These are phyloP conservation scores for Apomyelois bistriatella DNA, from an alignment of 2,888 invertebrate genomes.

Conservation along the genomic window DNA sequence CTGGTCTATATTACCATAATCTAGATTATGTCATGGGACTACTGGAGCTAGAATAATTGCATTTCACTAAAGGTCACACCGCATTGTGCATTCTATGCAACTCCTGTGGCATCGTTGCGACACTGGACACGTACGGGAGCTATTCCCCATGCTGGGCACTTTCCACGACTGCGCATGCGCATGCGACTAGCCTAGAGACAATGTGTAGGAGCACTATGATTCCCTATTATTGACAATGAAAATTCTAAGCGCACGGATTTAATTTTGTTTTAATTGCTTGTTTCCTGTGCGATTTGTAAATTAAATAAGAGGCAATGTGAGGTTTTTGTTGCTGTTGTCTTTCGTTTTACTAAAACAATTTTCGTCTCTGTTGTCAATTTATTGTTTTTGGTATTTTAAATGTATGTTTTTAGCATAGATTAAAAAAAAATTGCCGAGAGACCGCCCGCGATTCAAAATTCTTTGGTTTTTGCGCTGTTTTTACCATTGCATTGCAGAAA, in stretches of 20 bases:
- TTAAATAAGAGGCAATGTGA: background rate
- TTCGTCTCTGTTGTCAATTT: no score
- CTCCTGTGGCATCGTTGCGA: constrained; percentile 33
- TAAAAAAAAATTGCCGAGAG: no score
- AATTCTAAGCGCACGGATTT: background rate
- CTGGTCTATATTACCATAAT: constrained; percentile 40
- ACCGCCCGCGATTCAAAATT: no score
- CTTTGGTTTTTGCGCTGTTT: no score
- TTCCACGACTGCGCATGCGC: constrained; percentile 46
- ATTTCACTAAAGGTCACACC: constrained; percentile 54
- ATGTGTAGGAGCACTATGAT: constrained; percentile 63
- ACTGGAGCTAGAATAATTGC: constrained; percentile 63
- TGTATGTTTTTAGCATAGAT: no score
- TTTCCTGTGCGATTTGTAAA: background rate
- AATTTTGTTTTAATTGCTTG: constrained; percentile 1
- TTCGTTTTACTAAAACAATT: no score
- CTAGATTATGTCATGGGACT: constrained; percentile 75
- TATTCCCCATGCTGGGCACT: constrained; percentile 64
- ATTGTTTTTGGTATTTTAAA: no score
- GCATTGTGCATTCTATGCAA: constrained; percentile 36
- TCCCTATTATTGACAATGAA: constrained; percentile 17
- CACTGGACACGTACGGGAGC: constrained; percentile 46
- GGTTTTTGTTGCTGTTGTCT: background rate
- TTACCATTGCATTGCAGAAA: no score
- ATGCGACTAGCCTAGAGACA: constrained; percentile 49